phyloP scores from a whole-genome alignment of 2,113 vertebrate genomes.

The Tympanuchus pallidicinctus region DNA sequence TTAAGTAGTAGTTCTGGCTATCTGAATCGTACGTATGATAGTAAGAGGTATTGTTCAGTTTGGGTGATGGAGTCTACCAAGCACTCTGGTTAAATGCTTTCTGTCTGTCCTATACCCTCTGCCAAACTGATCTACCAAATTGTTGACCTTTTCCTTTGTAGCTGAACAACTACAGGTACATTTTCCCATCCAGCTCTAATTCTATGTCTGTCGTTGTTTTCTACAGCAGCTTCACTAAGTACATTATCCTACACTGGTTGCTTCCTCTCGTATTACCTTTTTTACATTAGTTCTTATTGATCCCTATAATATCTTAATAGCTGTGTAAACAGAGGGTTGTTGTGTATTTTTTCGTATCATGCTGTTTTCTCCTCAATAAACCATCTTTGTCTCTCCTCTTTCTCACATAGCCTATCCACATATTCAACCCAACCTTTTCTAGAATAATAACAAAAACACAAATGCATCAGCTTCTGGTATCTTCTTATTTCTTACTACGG shows the following conservation, averaged over 20 bases:
- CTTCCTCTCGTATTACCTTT: slow-evolving; percentile 11
- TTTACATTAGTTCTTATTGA: slow-evolving; percentile 36
- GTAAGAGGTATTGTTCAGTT: background rate
- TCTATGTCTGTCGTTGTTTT: background rate
- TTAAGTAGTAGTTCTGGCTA: background rate
- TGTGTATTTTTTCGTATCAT: background rate
- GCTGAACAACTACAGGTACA: background rate
- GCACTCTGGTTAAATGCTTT: background rate
- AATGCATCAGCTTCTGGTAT: background rate
- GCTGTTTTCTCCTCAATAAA: background rate
- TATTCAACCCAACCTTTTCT: background rate
- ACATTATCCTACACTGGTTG: slow-evolving; percentile 23
- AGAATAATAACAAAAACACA: background rate
- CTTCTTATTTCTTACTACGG: background rate
- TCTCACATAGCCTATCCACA: background rate
- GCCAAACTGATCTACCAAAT: background rate
- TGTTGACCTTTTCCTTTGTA: slow-evolving; percentile 8
- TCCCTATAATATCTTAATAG: background rate
- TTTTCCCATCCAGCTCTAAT: background rate
- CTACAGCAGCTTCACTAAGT: slow-evolving; percentile 17
- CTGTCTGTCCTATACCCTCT: background rate
- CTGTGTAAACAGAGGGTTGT: slow-evolving; percentile 50
- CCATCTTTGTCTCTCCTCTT: background rate
- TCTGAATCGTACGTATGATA: background rate
- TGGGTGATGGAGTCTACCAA: background rate